Conservation (phyloP, 1,140 invertebrate genomes). For the Sycophila sp. region DNA sequence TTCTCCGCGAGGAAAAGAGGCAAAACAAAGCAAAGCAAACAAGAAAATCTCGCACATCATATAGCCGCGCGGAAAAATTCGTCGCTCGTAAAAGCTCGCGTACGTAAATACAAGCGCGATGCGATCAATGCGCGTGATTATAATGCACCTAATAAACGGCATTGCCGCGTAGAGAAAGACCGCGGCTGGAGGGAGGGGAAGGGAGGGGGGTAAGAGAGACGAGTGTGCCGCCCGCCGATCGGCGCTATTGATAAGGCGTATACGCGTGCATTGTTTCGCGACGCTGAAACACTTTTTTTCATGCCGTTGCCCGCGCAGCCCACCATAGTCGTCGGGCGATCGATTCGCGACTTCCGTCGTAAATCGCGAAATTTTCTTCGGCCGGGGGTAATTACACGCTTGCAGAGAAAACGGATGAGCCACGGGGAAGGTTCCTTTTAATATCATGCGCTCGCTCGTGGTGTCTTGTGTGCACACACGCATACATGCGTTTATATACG, state of each 20-base stretch:
- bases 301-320: not conserved
- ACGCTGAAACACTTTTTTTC: constrained; percentile 33
- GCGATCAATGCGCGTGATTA: constrained; percentile 26
- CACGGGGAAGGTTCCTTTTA: too few relatives aligned
- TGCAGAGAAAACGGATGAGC: constrained; percentile 18
- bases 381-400: constrained; percentile 36
- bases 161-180: not conserved
- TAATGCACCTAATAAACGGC: constrained; percentile 34
- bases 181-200: not conserved
- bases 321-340: constrained; percentile 10
- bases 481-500: too few relatives aligned
- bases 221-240: constrained; percentile 18
- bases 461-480: too few relatives aligned
- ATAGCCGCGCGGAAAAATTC: not conserved
- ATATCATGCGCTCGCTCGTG: too few relatives aligned
- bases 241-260: constrained; percentile 29
- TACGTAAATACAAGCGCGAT: not conserved
- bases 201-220: not conserved
- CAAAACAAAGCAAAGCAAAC: not conserved
- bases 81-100: not conserved
- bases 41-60: not conserved
- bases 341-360: constrained; percentile 43
- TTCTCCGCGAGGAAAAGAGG: not conserved
- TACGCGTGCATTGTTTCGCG: constrained; percentile 46
- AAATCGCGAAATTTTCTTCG: constrained; percentile 45